Conservation (phyloP, 2,797 vertebrate species). For the Agapornis canus region DNA sequence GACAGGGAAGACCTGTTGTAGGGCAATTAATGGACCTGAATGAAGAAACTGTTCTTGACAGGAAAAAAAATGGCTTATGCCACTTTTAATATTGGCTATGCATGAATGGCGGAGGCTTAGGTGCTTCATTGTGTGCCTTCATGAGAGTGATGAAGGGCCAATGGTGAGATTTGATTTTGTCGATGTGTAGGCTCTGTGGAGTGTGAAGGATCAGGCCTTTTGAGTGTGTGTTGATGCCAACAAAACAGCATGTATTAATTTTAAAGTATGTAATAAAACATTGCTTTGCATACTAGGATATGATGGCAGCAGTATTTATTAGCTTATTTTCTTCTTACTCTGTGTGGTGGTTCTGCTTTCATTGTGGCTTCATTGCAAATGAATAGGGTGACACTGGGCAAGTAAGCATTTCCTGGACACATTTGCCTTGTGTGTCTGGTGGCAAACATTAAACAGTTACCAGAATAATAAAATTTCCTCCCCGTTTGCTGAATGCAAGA, state of each 20-base stretch:
- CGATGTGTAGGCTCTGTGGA: background rate
- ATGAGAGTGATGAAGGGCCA: accelerated
- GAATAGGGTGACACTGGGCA: background rate
- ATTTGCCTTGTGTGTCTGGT: background rate
- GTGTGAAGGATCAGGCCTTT: background rate
- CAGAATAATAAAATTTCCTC: slow-evolving; percentile 22
- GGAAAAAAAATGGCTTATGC: background rate
- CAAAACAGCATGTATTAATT: background rate
- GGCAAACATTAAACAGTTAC: background rate
- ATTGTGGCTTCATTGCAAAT: background rate
- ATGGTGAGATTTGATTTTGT: background rate
- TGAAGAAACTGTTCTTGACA: background rate
- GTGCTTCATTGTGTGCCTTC: background rate
- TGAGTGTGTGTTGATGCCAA: background rate
- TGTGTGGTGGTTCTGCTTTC: background rate
- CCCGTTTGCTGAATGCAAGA: background rate
- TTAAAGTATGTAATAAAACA: background rate
- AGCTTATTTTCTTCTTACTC: background rate
- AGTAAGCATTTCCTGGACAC: background rate
- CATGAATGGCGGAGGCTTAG: background rate
- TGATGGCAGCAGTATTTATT: background rate
- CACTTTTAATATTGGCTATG: background rate
- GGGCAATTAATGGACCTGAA: background rate
- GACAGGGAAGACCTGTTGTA: background rate
- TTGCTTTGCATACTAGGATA: background rate